Base-by-base conservation (phyloP, 1,140 invertebrate genomes). In the Heliconius melpomene region DNA sequence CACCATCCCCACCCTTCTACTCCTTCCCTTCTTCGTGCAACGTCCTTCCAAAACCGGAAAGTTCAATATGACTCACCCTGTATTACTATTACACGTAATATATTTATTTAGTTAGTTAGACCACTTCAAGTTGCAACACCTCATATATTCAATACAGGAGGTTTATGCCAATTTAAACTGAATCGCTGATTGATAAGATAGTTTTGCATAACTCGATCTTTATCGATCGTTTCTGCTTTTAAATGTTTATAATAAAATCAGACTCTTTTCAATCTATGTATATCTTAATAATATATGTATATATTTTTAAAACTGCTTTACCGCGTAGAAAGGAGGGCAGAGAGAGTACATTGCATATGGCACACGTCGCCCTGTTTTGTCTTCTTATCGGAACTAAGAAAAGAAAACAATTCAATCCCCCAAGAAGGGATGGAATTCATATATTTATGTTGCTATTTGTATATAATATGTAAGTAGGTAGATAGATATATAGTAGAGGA, bases 131-230 rank as follows among this genome's bases (percentile, higher is more conserved):
- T 29, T 16, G 9, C 60, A 66, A 11, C 26, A 13, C 60, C 60
- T 66, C n/a, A 76, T 71, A 70, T 77, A 77, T 77, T 70, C 75
- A 70, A 77, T 36, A 9, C 20, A 66, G 60, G 38, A 70, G 75
- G 52, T 77, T 71, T 77, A 77, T 70, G 77, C 72, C 52, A 74
- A 74, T 57, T 79, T 79, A 79, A 52, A 79, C 72, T 74, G 46
- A 72, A 60, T 60, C 60, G 54, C 26, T 73, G 23, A 50, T n/a
- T 23, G 77, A 79, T 79, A 79, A 74, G 72, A 79, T 23, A 13
- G 29, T 74, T 79, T 74, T 66, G 72, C 77, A 74, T 79, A 72
- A 40, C 72, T 74, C 18, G 60, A 50, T 77, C 11, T 50, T 77
- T 70, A 70, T 40, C 66, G 60, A 77, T 71, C 26, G 74, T 76